Evolutionary conservation across 30 jellyfish, hydroid and myxozoan species (phyloP).

Genomic region (Aurelia sp.): DNA sequence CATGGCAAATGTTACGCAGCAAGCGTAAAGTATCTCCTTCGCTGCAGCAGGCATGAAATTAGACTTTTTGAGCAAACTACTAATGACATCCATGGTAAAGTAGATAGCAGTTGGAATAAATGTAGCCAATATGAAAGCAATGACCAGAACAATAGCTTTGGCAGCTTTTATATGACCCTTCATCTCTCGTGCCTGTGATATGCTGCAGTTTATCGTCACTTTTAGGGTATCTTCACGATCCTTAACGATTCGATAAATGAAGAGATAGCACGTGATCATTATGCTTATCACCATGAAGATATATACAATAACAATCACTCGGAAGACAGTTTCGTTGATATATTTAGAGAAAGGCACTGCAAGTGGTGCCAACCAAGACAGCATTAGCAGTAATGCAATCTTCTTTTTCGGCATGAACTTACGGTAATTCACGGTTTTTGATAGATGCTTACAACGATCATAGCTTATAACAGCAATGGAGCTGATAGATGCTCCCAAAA

Average conservation of each 20-base stretch:
- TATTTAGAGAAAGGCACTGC: not conserved
- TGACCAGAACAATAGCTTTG: not conserved
- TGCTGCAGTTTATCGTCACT: too few relatives aligned
- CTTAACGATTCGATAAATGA: too few relatives aligned
- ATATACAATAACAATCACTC: not conserved
- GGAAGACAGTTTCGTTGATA: not conserved
- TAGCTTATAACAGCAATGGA: slow-evolving; percentile 49
- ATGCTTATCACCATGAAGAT: not conserved
- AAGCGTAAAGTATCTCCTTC: slow-evolving; percentile 20
- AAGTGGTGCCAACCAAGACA: slow-evolving; percentile 65
- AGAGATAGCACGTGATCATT: not conserved
- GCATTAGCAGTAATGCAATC: not conserved
- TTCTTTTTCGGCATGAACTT: slow-evolving; percentile 32
- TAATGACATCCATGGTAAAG: not conserved
- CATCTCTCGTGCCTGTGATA: too few relatives aligned
- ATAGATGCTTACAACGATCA: slow-evolving; percentile 56
- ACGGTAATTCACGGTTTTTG: slow-evolving; percentile 38
- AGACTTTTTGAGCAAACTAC: not conserved
- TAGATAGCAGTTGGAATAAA: not conserved
- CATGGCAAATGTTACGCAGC: slow-evolving; percentile 9
- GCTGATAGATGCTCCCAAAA: slow-evolving; percentile 67
- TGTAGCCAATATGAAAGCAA: not conserved
- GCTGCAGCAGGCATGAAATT: not conserved
- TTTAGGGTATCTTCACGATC: too few relatives aligned
- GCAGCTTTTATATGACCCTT: too few relatives aligned